Conservation (phyloP, 2,797 vertebrate species). For the Nannoperca obscura region DNA sequence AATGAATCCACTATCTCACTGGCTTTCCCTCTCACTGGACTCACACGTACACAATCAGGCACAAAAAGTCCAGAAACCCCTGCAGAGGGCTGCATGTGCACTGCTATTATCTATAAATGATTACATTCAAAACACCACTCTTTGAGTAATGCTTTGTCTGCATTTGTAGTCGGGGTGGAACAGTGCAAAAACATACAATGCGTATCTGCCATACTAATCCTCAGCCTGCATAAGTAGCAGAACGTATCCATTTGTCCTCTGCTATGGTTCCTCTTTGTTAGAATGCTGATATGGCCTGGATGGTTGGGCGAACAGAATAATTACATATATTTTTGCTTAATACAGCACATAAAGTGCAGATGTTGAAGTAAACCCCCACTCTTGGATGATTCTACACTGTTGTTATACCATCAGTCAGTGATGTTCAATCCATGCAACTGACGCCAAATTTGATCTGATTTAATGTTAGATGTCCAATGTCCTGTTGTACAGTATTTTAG, state of each 20-base stretch:
- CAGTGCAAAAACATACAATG: slow-evolving; percentile 61
- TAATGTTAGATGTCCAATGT: too few relatives aligned
- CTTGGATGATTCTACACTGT: slow-evolving; percentile 13
- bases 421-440: slow-evolving; percentile 2
- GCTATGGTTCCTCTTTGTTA: slow-evolving; percentile 59
- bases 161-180: slow-evolving; percentile 56
- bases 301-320: slow-evolving; percentile 70
- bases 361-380: slow-evolving; percentile 5
- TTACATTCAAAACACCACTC: slow-evolving; percentile 69
- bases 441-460: neutral
- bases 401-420: slow-evolving; percentile 5
- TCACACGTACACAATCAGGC: slow-evolving; percentile 19
- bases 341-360: slow-evolving; percentile 61
- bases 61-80: slow-evolving; percentile 28
- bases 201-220: slow-evolving; percentile 71
- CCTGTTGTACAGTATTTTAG: neutral
- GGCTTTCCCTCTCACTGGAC: slow-evolving; percentile 22
- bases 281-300: slow-evolving; percentile 73
- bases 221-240: slow-evolving; percentile 51
- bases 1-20: slow-evolving; percentile 48
- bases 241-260: slow-evolving; percentile 65
- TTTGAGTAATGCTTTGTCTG: slow-evolving; percentile 77
- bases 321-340: slow-evolving; percentile 74
- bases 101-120: slow-evolving; percentile 69
- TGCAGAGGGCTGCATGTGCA: slow-evolving; percentile 32